Evolutionary conservation across 2,113 vertebrate genomes (phyloP).

Genomic region (Mionectes macconnelli): DNA sequence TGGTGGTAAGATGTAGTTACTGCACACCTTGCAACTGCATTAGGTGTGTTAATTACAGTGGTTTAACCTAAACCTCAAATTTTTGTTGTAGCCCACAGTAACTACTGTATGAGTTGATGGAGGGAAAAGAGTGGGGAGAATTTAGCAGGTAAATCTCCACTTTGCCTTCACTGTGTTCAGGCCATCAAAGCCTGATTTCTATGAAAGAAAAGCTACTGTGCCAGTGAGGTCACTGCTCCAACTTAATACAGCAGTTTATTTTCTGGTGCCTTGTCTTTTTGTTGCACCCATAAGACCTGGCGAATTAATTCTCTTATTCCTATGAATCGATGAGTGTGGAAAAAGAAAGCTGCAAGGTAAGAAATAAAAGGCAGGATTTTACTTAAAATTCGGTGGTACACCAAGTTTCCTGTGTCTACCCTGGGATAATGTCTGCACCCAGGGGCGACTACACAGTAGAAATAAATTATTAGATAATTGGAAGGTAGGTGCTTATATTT

Average conservation of each 20-base stretch:
- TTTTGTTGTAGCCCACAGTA: not conserved
- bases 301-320: not conserved
- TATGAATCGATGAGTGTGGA: not conserved
- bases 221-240: not conserved
- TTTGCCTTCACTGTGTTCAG: not conserved
- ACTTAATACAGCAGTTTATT: not conserved
- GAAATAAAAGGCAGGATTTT: not conserved
- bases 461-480: conserved; percentile 9
- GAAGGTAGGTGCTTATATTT: not conserved
- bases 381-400: not conserved
- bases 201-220: not conserved
- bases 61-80: not conserved
- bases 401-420: not conserved
- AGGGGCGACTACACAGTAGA: not conserved
- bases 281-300: not conserved
- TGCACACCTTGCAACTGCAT: not conserved
- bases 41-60: not conserved
- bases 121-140: not conserved
- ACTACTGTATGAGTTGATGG: not conserved
- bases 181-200: not conserved
- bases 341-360: not conserved
- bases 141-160: not conserved
- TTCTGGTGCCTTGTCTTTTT: not conserved
- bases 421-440: not conserved
- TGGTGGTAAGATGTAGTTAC: not conserved